Base-by-base conservation (phyloP, 2,113 vertebrate genomes). In the Hepsetus odoe region DNA sequence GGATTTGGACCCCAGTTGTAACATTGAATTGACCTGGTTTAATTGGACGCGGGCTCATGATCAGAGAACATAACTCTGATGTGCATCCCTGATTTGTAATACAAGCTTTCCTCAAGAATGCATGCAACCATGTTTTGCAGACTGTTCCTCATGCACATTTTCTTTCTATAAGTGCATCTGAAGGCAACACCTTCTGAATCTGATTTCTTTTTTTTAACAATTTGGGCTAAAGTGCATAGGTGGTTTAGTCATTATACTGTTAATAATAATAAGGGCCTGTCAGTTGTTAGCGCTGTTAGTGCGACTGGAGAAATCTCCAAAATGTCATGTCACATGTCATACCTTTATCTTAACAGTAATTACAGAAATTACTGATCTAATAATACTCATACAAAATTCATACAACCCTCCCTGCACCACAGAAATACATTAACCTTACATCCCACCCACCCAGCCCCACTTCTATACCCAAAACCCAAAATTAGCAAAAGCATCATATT, bases 201-300 rank as follows among this genome's bases (percentile, higher is more conserved):
- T 38, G 40, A 33, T 12, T 42, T 4, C 18, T 42, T 22, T 16
- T 76, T 46, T 71, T 30, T 16, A 51, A 55, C 65, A 80, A 77
- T 69, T 69, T 38, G 51, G 22, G 33, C 38, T 77, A 80, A 84
- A 84, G 82, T 84, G 82, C 82, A 84, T 84, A 74, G 68, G 33
- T 26, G 30, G 56, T 74, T 73, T 62, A 72, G 74, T 53, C 35
- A 40, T 46, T 65, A 46, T 62, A 75, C 56, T 70, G 42, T 74
- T 71, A 83, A 40, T 66, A 51, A 75, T 71, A 83, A 40, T 66
- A 51, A 75, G 72, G 79, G 74, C 38, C 42, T 59, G 28, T 65
- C 28, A 20, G 49, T 71, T 13, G 35, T 83, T 74, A 82, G 69
- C 42, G 70, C 44, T 22, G 56, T 79, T 74, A 82, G 69, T 55